These are phyloP conservation scores for Littorina saxatilis DNA, from an alignment of 1,140 invertebrate genomes.

Conservation along the genomic window DNA sequence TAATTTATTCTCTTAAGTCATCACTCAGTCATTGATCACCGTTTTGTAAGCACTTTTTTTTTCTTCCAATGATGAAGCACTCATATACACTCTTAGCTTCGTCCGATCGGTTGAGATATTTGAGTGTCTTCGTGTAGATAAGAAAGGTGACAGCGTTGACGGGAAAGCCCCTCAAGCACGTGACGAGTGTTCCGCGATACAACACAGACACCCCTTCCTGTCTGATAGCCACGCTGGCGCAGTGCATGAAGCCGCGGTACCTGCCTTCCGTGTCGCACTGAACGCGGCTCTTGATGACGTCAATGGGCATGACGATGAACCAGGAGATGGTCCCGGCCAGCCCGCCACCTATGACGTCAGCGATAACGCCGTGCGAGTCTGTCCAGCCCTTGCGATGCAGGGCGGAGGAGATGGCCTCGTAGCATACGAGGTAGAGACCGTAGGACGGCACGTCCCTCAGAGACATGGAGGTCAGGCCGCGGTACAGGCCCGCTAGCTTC, in stretches of 20 bases:
- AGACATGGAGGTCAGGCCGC: slow-evolving; percentile 23
- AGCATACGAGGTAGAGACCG: slow-evolving; percentile 43
- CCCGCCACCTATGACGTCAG: slow-evolving; percentile 76
- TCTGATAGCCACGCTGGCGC: slow-evolving; percentile 47
- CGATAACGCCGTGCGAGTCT: slow-evolving; percentile 18
- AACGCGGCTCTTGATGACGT: slow-evolving; percentile 73
- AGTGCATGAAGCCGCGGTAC: slow-evolving; percentile 51
- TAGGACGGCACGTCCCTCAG: slow-evolving; percentile 41
- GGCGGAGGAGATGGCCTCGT: slow-evolving; percentile 25
- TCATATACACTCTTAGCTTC: neutral
- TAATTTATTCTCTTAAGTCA: neutral
- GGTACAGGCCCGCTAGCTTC: neutral
- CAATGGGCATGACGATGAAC: slow-evolving; percentile 69
- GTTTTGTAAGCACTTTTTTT: neutral
- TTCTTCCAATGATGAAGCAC: neutral
- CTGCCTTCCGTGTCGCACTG: slow-evolving; percentile 61
- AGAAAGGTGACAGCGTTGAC: slow-evolving; percentile 73
- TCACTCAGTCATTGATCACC: neutral
- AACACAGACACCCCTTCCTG: slow-evolving; percentile 60
- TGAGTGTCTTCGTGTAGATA: slow-evolving; percentile 75
- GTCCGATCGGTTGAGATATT: neutral
- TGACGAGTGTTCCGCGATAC: slow-evolving; percentile 56
- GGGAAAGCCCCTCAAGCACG: slow-evolving; percentile 64
- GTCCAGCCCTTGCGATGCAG: slow-evolving; percentile 21
- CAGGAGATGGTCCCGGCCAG: slow-evolving; percentile 77